Evolutionary conservation across 2,113 vertebrate genomes (phyloP).

Genomic region (Laticauda laticaudata): DNA sequence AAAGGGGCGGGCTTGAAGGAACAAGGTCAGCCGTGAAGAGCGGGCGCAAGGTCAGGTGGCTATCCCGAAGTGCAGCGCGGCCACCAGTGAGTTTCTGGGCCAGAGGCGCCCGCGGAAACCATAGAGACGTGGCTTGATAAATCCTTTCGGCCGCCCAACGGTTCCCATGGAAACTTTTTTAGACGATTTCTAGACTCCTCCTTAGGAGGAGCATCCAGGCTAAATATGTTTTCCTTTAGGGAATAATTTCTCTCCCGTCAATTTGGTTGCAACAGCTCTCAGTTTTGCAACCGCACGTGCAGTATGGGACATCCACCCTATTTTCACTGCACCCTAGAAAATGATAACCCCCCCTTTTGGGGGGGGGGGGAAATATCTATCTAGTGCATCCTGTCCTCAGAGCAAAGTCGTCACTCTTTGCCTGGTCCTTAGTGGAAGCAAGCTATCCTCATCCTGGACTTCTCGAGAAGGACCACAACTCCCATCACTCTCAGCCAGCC

Average conservation of each 20-base stretch:
- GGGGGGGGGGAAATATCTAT: background rate
- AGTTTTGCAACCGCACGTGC: background rate
- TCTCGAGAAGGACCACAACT: background rate
- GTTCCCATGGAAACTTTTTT: conserved; percentile 6
- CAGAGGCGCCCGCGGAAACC: background rate
- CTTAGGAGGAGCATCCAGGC: background rate
- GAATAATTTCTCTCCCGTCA: background rate
- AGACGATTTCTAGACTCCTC: background rate
- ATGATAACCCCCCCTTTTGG: background rate
- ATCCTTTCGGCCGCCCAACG: no score
- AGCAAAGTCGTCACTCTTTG: background rate
- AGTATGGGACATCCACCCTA: background rate
- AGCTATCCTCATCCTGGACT: background rate
- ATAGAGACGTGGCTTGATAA: background rate
- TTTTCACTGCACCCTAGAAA: background rate
- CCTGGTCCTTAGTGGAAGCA: background rate
- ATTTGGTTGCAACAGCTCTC: background rate
- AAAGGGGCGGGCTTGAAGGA: background rate
- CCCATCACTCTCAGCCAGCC: background rate
- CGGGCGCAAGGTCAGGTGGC: conserved; percentile 44
- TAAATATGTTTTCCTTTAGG: background rate
- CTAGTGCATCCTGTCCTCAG: background rate
- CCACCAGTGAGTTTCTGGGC: background rate
- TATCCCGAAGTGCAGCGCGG: background rate
- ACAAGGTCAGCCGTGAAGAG: conserved; percentile 11